These are phyloP conservation scores for Galeopsomyia nigrocyanea DNA, from an alignment of 2,888 invertebrate genomes.

Conservation along the genomic window DNA sequence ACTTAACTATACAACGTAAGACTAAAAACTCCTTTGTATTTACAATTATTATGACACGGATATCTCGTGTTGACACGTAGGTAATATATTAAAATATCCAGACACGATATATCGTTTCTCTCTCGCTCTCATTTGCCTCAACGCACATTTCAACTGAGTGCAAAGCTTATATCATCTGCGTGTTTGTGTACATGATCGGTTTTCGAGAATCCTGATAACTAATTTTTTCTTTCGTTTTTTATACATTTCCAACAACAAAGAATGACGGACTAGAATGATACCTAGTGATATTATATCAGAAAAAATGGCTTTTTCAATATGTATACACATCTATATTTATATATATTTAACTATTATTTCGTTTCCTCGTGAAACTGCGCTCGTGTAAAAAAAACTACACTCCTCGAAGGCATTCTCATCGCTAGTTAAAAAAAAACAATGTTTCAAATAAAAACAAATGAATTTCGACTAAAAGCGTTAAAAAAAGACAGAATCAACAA, in stretches of 20 bases:
- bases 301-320: not conserved
- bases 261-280: constrained; percentile 34
- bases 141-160: no score
- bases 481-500: constrained; percentile 9
- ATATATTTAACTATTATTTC: constrained; percentile 15
- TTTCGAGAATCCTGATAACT: constrained; percentile 18
- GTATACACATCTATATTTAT: no score
- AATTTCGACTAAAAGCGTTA: not conserved
- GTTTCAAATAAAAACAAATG: not conserved
- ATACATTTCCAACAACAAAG: constrained; percentile 6
- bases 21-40: constrained; percentile 52
- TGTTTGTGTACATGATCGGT: constrained; percentile 5
- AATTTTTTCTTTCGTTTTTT: constrained; percentile 18
- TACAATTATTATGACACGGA: constrained; percentile 59
- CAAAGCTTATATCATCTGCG: no score
- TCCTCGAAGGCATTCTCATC: constrained; percentile 8
- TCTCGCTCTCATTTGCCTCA: not conserved
- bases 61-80: constrained; percentile 43
- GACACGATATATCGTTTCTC: not conserved
- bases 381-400: constrained; percentile 41
- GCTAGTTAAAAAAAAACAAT: constrained; percentile 24
- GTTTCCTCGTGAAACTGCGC: constrained; percentile 11
- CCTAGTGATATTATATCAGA: constrained; percentile 31
- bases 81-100: constrained; percentile 41
- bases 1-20: constrained; percentile 47